These are phyloP conservation scores for Phrynocephalus versicolor DNA, from an alignment of 2,113 vertebrate species.

Conservation along the genomic window DNA sequence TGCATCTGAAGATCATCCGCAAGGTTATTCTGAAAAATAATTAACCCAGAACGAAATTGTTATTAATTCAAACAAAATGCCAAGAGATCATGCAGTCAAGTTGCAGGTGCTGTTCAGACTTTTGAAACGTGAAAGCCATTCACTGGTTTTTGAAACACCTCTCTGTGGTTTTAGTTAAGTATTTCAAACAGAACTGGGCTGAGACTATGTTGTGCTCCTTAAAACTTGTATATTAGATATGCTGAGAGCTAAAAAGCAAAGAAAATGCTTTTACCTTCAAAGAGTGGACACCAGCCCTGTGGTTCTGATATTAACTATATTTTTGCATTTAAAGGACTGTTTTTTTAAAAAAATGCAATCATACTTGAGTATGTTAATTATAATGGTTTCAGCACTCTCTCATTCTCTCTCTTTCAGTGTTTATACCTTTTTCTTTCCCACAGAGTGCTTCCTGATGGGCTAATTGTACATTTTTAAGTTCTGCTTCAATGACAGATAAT, in stretches of 20 bases:
- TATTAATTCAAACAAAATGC: constrained; percentile 14
- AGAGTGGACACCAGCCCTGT: neutral
- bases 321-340: neutral
- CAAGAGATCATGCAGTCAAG: neutral
- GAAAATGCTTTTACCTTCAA: neutral
- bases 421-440: no score
- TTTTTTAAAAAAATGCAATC: neutral
- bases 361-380: neutral
- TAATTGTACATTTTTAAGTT: no score
- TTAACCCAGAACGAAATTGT: neutral
- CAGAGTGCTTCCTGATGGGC: no score
- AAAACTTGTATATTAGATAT: constrained; percentile 12
- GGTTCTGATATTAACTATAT: neutral
- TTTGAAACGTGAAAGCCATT: constrained; percentile 2
- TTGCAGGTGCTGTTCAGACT: constrained; percentile 11
- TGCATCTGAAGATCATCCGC: neutral
- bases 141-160: neutral
- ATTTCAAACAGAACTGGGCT: constrained; percentile 12
- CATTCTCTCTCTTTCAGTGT: no score
- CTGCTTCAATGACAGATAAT: no score
- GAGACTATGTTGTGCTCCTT: constrained; percentile 12
- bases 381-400: neutral
- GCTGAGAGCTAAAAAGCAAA: neutral
- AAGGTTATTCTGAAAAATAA: neutral
- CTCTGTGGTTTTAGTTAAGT: neutral